A percentile compares a stretch with the other conserved stretches of the same genome.
phyloP scores from a whole-genome alignment of 2,797 vertebrate genomes.

The Periophthalmus magnuspinnatus region DNA sequence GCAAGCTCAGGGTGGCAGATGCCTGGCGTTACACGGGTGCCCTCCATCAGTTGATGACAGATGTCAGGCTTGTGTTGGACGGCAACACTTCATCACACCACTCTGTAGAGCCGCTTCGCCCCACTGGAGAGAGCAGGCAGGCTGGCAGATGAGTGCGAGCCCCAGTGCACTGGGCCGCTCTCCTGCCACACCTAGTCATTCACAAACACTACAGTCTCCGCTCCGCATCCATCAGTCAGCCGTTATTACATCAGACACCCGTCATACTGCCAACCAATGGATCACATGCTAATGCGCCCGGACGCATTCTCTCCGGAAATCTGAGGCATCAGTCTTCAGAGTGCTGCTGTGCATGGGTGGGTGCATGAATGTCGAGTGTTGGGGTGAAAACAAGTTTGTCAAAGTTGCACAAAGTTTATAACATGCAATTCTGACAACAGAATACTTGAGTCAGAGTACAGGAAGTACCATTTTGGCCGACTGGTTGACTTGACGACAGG shows the following conservation, averaged over 20 bases:
- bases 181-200: slow-evolving; percentile 61
- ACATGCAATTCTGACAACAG: neutral
- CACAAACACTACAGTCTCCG: slow-evolving; percentile 28
- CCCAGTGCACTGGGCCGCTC: slow-evolving; percentile 47
- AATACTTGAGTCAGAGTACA: neutral
- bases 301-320: slow-evolving; percentile 69
- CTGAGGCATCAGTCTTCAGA: slow-evolving; percentile 65
- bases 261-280: slow-evolving; percentile 76
- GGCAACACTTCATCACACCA: slow-evolving; percentile 76
- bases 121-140: slow-evolving; percentile 68
- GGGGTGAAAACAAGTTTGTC: slow-evolving; percentile 26
- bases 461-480: slow-evolving; percentile 89
- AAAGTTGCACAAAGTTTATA: slow-evolving; percentile 44
- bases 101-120: slow-evolving; percentile 62
- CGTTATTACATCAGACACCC: slow-evolving; percentile 66
- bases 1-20: slow-evolving; percentile 76
- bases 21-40: slow-evolving; percentile 74
- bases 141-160: slow-evolving; percentile 63
- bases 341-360: slow-evolving; percentile 33
- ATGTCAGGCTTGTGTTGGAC: slow-evolving; percentile 81
- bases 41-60: slow-evolving; percentile 83
- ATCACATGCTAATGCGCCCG: slow-evolving; percentile 78
- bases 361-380: slow-evolving; percentile 12
- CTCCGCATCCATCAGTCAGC: slow-evolving; percentile 13
- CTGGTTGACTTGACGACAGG: slow-evolving; percentile 97